These are phyloP conservation scores for Hartigia nigra DNA, from an alignment of 2,888 invertebrate genomes.

Conservation along the genomic window DNA sequence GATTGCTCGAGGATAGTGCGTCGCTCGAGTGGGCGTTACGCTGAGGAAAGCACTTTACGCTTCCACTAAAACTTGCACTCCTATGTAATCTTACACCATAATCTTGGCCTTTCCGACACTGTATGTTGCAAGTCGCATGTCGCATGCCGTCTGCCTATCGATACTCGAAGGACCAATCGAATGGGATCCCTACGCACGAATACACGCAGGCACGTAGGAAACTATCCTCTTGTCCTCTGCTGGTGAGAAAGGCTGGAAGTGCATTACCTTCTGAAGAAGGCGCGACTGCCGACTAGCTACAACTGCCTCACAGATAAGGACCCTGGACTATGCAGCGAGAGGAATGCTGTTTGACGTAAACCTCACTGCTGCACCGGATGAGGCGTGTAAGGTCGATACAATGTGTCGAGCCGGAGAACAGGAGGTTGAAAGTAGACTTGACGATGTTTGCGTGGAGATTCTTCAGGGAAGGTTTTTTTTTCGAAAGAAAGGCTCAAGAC, in stretches of 20 bases:
- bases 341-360: slow-evolving; percentile 57
- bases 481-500: not conserved
- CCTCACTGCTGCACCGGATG: slow-evolving; percentile 19
- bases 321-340: slow-evolving; percentile 50
- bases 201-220: not conserved
- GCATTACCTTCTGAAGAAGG: slow-evolving; percentile 60
- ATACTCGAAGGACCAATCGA: slow-evolving; percentile 35
- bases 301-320: slow-evolving; percentile 58
- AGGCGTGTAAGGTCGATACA: not conserved
- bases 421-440: not conserved
- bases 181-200: slow-evolving; percentile 12
- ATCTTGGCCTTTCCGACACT: slow-evolving; percentile 52
- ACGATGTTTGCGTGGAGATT: not conserved
- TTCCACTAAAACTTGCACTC: slow-evolving; percentile 60
- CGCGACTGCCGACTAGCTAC: slow-evolving; percentile 49
- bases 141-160: slow-evolving; percentile 14
- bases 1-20: slow-evolving; percentile 51
- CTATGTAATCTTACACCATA: slow-evolving; percentile 39
- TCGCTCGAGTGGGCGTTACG: slow-evolving; percentile 43
- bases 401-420: not conserved
- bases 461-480: not conserved
- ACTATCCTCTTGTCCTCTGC: not conserved
- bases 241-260: slow-evolving; percentile 27
- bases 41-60: slow-evolving; percentile 64
- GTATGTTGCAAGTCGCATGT: not conserved